Evolutionary conservation across 2,888 invertebrate genomes (phyloP), one percentile per base, ranked within the genome.

Genomic region (Chrysomela aeneicollis): DNA sequence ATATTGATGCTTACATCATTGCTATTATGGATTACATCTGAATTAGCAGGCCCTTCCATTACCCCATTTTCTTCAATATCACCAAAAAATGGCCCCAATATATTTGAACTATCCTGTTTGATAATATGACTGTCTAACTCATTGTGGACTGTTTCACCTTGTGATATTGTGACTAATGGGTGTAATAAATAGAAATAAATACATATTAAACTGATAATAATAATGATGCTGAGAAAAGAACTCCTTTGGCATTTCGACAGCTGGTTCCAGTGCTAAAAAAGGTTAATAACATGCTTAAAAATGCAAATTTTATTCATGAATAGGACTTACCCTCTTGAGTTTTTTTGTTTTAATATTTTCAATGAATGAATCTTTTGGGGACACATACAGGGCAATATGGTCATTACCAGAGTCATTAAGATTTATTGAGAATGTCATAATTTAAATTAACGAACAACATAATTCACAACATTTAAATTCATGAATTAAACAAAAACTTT

Each of bases 161-260:
- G 9, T 15, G 42, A 2, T 15, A 42, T 42, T 42, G 15, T 42
- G n/a, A 42, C 42, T 15, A 42, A 10, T 2, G 42, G 42, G 42
- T 42, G 42, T 12, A 42, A 15, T 15, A 42, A 15, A 15, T 42
- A 42, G 2, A 42, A 4, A 42, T 42, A 42, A 42, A 42, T 42
- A 6, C 15, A 15, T 10, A 42, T 42, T 42, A 42, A 15, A 42
- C 15, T 42, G 42, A 15, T 15, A 15, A 89, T 84, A 65, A 86
- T 79, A 66, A 88, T 70, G 64, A 87, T 77, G 73, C 91, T 88
- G 76, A 92, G 90, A 57, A 91, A 86, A 72, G 93, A 84, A 76
- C 92, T 93, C 71, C 92, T 87, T 80, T 94, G 94, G 77, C 94
- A 88, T 73, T 94, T 87, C 17, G 94, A 94, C 62, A 95, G 83